A percentile compares a stretch with the other conserved stretches of the same genome.
phyloP scores from a whole-genome alignment of 2,797 vertebrate genomes.

The Sebastes trivittatus region DNA sequence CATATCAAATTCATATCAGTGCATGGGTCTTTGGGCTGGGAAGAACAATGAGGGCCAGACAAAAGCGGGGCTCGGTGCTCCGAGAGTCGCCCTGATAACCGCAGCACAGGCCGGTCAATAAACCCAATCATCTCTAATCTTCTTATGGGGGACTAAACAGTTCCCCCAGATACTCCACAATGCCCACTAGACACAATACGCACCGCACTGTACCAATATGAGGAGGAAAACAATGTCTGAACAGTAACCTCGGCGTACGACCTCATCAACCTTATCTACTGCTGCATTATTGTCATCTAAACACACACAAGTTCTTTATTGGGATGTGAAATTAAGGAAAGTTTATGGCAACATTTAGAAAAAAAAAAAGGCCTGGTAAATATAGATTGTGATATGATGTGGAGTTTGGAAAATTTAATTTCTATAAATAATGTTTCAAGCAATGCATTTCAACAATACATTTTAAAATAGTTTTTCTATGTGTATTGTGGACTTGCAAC shows the following conservation, averaged over 20 bases:
- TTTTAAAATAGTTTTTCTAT: not conserved
- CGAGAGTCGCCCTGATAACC: conserved; percentile 79
- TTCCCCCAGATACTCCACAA: conserved; percentile 62
- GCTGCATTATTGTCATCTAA: conserved; percentile 3
- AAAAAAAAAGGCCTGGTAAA: not conserved
- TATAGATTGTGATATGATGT: not conserved
- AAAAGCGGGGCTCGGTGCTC: conserved; percentile 71
- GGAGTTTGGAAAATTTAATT: not conserved
- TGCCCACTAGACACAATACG: conserved; percentile 52
- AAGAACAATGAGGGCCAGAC: conserved; percentile 74
- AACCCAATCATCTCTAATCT: conserved; percentile 85
- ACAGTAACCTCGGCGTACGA: conserved; percentile 13
- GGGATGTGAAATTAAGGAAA: not conserved
- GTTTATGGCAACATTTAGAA: not conserved
- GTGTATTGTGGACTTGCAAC: not conserved
- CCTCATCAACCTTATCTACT: conserved; percentile 31
- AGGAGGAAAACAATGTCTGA: conserved; percentile 37
- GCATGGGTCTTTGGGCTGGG: conserved; percentile 47
- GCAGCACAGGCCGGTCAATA: conserved; percentile 81
- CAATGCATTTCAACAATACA: not conserved
- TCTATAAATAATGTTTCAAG: not conserved
- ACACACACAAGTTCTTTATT: not conserved
- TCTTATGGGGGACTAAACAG: conserved; percentile 77
- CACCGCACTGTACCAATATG: conserved; percentile 35
- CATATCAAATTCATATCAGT: conserved; percentile 84